Conservation (phyloP, 2,888 invertebrate genomes). For the Tillus elongatus region DNA sequence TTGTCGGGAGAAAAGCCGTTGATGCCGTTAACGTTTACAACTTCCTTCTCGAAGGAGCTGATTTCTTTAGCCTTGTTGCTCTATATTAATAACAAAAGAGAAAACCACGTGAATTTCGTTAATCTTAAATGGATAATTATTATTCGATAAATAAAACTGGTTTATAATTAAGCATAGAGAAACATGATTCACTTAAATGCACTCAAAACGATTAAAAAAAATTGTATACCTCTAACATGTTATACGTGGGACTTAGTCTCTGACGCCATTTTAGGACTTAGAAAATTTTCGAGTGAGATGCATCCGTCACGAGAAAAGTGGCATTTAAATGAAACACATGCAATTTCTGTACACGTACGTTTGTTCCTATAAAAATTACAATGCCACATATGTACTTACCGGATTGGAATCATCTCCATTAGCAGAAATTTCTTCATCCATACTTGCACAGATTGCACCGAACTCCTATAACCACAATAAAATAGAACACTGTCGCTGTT, state of each 20-base stretch:
- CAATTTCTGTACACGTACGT: conserved; percentile 22
- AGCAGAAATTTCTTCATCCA: conserved; percentile 57
- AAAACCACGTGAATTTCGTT: conserved; percentile 1
- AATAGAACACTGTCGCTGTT: no score
- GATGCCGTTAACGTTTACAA: conserved; percentile 63
- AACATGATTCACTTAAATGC: neutral
- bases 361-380: conserved; percentile 20
- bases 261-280: conserved; percentile 87
- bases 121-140: neutral
- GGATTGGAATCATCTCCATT: conserved; percentile 50
- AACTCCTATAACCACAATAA: no score
- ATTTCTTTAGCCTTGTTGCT: conserved; percentile 28
- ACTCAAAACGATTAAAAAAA: neutral
- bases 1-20: conserved; percentile 58
- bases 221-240: conserved; percentile 1
- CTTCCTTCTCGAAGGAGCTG: conserved; percentile 39
- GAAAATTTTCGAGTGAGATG: no score
- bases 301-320: no score
- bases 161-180: neutral
- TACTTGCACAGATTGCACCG: no score
- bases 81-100: conserved; percentile 15
- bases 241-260: conserved; percentile 56
- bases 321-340: no score
- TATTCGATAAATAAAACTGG: no score
- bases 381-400: conserved; percentile 47